Base-by-base conservation (phyloP, 2,797 vertebrate genomes). In the Aulostomus chinensis region DNA sequence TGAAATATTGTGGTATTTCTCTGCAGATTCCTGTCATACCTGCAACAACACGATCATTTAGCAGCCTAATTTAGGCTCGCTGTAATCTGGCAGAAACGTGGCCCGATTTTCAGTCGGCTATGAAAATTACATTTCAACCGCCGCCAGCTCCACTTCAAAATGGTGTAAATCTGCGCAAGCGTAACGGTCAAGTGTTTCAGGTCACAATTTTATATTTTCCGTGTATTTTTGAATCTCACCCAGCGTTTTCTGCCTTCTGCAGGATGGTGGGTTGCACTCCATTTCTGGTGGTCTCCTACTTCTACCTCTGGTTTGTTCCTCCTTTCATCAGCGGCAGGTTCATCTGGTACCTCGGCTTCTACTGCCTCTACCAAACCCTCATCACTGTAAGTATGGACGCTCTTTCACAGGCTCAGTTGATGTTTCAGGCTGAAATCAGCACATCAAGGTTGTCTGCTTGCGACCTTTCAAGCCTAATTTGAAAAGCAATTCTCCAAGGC, bases 291-390 rank as follows among this genome's bases (percentile, higher is more conserved):
- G 59, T 93, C 32, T 93, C 94, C 55, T 99, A 98, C 83, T 94
- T 98, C 89, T 94, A 94, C 73, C 91, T 98, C 78, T 99, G 97
- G 97, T 97, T 93, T 41, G 91, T 96, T 52, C 96, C 96, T 29
- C 91, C 94, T 0, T 94, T 97, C 76, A 51, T 70, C 63, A 86
- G 48, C 0, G 90, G 92, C 58, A 92, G 88, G 49, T 93, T 95
- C 76, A 46, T 93, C 9, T 99, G 97, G 97, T 97, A 97, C 61
- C 81, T 91, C 2, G 84, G 77, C 38, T 97, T 97, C 89, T 95
- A 95, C 86, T 94, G 93, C 84, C 89, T 96, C 68, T 98, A 96
- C 89, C 96, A 98, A 79, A 95, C 94, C 12, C 89, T 98, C 60
- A 92, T 93, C 78, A 98, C 93, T 18, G 97, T 99, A 76, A 94